phyloP scores from a whole-genome alignment of 2,797 vertebrate species.

The Alca torda region DNA sequence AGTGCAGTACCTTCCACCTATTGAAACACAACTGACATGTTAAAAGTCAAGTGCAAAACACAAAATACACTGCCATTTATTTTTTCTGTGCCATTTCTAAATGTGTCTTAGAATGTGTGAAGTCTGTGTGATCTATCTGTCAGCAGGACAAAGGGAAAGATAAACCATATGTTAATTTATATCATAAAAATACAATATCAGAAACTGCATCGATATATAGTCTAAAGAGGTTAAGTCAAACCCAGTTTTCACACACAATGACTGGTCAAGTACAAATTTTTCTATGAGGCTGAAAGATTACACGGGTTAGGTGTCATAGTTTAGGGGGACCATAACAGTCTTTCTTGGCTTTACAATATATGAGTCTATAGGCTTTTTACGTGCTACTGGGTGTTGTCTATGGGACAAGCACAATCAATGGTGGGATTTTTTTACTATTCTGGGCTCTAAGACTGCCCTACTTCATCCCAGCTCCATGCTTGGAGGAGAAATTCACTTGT shows the following conservation, averaged over 20 bases:
- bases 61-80: not conserved
- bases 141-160: not conserved
- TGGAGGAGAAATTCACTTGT: not conserved
- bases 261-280: not conserved
- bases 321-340: not conserved
- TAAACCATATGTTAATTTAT: not conserved
- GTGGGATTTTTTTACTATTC: not conserved
- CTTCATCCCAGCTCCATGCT: not conserved
- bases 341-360: not conserved
- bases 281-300: not conserved
- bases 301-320: not conserved
- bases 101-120: not conserved
- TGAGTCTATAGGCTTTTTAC: not conserved
- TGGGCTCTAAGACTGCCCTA: not conserved
- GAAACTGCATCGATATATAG: not conserved
- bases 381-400: not conserved
- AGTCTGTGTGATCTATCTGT: not conserved
- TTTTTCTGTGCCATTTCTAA: not conserved
- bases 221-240: not conserved
- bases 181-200: not conserved
- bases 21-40: not conserved
- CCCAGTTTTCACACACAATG: not conserved
- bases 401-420: not conserved
- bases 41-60: not conserved
- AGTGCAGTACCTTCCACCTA: not conserved